Conservation (phyloP, 1,140 invertebrate species). For the Ectropis grisescens region DNA sequence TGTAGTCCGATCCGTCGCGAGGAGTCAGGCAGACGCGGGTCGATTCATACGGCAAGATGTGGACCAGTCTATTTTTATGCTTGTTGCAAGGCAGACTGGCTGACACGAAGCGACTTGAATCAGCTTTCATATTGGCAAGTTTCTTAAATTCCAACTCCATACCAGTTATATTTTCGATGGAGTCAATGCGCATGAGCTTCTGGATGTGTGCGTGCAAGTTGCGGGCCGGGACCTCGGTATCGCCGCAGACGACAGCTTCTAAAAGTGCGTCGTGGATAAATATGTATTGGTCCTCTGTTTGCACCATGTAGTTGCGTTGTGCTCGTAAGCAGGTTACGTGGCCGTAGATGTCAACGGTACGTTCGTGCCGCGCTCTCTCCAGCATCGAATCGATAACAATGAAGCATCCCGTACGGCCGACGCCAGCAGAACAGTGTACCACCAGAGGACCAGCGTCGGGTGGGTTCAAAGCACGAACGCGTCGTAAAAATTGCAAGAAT, state of each 20-base stretch:
- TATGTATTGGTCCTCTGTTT: constrained; percentile 99
- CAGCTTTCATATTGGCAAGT: constrained; percentile 93
- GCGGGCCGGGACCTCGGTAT: constrained; percentile 91
- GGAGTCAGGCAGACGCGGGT: constrained; percentile 95
- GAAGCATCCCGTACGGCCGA: constrained; percentile 98
- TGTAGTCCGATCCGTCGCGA: constrained; percentile 98
- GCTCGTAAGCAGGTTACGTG: constrained; percentile 97
- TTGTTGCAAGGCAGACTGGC: constrained; percentile 98
- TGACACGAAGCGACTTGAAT: constrained; percentile 93
- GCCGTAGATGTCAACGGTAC: constrained; percentile 98
- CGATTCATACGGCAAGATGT: constrained; percentile 97
- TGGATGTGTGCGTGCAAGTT: constrained; percentile 96
- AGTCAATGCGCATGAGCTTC: constrained; percentile 86
- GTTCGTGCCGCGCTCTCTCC: constrained; percentile 94
- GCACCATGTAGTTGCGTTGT: constrained; percentile 97
- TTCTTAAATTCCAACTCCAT: constrained; percentile 99
- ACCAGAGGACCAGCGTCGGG: constrained; percentile 93
- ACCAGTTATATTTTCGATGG: constrained; percentile 90
- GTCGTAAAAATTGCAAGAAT: constrained; percentile 95
- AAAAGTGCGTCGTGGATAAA: constrained; percentile 98
- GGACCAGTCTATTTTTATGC: constrained; percentile 97
- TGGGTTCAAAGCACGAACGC: constrained; percentile 92
- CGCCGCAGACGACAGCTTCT: constrained; percentile 95
- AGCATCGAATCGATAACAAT: constrained; percentile 99
- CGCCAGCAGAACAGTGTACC: constrained; percentile 98